Evolutionary conservation across 2,797 vertebrate species (phyloP).

Genomic region (Dermochelys coriacea): DNA sequence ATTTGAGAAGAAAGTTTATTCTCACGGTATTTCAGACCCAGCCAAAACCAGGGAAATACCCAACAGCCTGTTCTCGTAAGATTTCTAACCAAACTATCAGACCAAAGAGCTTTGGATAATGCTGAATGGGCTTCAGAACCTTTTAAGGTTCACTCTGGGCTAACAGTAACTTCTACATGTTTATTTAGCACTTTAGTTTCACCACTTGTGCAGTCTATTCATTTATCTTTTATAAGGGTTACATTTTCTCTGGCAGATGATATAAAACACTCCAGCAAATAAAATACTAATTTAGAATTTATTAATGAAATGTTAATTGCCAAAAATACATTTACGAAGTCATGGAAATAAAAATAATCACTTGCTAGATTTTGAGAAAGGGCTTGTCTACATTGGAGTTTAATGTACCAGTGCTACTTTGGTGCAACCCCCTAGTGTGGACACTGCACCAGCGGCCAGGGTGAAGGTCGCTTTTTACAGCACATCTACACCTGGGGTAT

Average conservation of each 20-base stretch:
- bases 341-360: background rate
- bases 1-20: background rate
- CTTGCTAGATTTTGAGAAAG: background rate
- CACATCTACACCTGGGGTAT: background rate
- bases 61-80: background rate
- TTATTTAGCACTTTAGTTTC: background rate
- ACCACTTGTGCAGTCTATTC: rapidly evolving
- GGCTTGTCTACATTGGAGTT: background rate
- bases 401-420: background rate
- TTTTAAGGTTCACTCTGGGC: background rate
- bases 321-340: background rate
- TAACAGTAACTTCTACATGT: background rate
- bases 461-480: background rate
- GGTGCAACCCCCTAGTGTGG: background rate
- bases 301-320: background rate
- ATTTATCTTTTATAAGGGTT: background rate
- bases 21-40: background rate
- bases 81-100: background rate
- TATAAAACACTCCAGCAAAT: background rate
- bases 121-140: background rate
- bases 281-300: background rate
- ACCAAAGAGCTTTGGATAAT: background rate
- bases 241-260: background rate
- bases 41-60: background rate
- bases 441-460: background rate